Evolutionary conservation across 1,140 invertebrate species (phyloP).

Genomic region (Drosophila elegans): DNA sequence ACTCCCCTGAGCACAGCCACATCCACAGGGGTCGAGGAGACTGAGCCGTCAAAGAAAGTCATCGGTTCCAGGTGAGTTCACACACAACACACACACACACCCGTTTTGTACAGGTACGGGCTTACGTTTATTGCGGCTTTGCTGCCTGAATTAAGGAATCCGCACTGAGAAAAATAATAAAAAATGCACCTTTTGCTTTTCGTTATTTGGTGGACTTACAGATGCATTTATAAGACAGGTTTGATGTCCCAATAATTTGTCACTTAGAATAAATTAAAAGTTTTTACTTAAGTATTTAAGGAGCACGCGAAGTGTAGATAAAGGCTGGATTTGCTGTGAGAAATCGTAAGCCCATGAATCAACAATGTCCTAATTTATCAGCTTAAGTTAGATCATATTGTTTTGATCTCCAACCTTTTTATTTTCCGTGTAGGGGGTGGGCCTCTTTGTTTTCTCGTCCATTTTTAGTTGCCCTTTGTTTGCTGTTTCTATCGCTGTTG

Average conservation of each 20-base stretch:
- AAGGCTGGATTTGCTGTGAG: neutral
- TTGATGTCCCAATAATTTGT: no score
- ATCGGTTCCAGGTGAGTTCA: slow-evolving; percentile 82
- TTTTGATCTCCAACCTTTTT: neutral
- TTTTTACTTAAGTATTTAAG: no score
- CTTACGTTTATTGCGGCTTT: slow-evolving; percentile 24
- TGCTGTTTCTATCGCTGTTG: slow-evolving; percentile 41
- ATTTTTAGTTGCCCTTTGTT: slow-evolving; percentile 46
- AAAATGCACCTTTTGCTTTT: no score
- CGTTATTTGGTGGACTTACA: no score
- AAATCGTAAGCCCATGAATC: neutral
- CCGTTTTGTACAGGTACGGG: slow-evolving; percentile 38
- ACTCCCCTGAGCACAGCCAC: slow-evolving; percentile 2
- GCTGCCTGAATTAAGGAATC: slow-evolving; percentile 7
- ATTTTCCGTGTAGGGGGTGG: slow-evolving; percentile 1
- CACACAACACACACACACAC: slow-evolving; percentile 35
- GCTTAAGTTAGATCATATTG: neutral
- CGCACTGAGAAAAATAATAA: neutral
- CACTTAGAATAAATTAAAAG: no score
- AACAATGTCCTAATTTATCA: neutral
- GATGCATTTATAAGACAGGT: no score
- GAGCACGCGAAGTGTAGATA: no score
- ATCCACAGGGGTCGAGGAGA: slow-evolving; percentile 8
- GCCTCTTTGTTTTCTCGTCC: slow-evolving; percentile 13
- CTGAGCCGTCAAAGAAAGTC: slow-evolving; percentile 77